Conservation (phyloP, 2,888 invertebrate genomes). For the Nymphalis c-album region DNA sequence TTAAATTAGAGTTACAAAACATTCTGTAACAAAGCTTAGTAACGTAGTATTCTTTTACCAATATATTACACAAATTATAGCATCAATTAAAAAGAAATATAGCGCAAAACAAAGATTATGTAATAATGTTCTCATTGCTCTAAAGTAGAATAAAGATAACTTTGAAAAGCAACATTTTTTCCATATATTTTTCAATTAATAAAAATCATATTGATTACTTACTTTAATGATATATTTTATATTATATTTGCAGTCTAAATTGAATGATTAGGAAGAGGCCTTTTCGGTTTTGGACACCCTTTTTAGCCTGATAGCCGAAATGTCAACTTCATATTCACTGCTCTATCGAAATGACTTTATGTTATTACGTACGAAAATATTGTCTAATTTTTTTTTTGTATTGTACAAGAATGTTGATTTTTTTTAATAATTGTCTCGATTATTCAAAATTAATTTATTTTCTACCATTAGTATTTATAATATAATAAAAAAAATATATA, state of each 20-base stretch:
- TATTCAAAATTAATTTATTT: too few species aligned
- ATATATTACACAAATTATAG: background rate
- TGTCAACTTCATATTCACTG: slow-evolving; percentile 19
- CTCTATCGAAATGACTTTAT: background rate
- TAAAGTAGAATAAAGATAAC: background rate
- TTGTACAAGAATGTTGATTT: too few species aligned
- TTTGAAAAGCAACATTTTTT: background rate
- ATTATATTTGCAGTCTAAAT: background rate
- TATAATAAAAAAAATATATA: too few species aligned
- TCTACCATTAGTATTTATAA: too few species aligned
- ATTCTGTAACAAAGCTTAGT: background rate
- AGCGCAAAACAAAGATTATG: slow-evolving; percentile 40
- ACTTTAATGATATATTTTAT: slow-evolving; percentile 6
- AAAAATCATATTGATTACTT: slow-evolving; percentile 6
- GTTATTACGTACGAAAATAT: slow-evolving; percentile 4
- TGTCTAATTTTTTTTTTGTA: background rate
- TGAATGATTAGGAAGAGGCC: slow-evolving; percentile 6
- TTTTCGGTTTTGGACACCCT: slow-evolving; percentile 12
- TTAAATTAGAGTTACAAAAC: background rate
- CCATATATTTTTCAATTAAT: background rate
- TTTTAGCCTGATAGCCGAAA: slow-evolving; percentile 10
- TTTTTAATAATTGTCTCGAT: too few species aligned
- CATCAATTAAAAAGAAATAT: slow-evolving; percentile 11
- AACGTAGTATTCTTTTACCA: background rate
- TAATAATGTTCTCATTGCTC: slow-evolving; percentile 33